Base-by-base conservation (phyloP, 2,888 invertebrate genomes). In the Hermaeophaga mercurialis region DNA sequence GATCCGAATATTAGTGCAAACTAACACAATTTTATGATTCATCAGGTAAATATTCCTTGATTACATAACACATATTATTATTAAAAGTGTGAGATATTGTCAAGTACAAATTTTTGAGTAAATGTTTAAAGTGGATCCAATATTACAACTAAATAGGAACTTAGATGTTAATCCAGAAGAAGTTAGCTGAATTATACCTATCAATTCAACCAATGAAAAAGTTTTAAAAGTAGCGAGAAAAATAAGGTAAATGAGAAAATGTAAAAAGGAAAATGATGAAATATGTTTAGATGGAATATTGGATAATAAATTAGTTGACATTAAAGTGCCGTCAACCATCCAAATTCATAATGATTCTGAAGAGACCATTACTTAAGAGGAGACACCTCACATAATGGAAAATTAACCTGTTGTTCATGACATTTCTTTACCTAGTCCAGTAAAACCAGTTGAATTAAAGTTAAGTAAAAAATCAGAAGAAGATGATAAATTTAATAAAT, bases 361-460 rank as follows among this genome's bases (percentile, higher is more conserved):
- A 39, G 33, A 11, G 41, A 17, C 6, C 6, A 19, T 66, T 17
- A 14, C 34, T 4, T 57, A 59, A 11, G 69, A 69, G 58, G 65
- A 66, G 33, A 71, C 71, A 56, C 66, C 68, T 9, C 59, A 57
- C 34, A 44, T 70, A 31, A 52, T 71, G 56, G 70, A 72, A 59
- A 70, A 66, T 48, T 71, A 71, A 61, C 12, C 34, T 22, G 54
- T 70, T 18, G 61, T 63, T 18, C 66, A 69, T 41, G 66, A 66
- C 45, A 15, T 67, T 14, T 64, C 67, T 11, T 53, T 67, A 41
- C 56, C 65, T 17, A 50, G 47, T 12, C 49, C 45, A 14, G 44
- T 41, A 11, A 41, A 41, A 8, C 22, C 39, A 14, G 26, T 8
- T 17, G 52, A 44, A 31, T 28, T 8, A 15, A 24, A 34, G 24